Conservation (phyloP, 2,888 invertebrate genomes). For the Pilophorus perplexus region DNA sequence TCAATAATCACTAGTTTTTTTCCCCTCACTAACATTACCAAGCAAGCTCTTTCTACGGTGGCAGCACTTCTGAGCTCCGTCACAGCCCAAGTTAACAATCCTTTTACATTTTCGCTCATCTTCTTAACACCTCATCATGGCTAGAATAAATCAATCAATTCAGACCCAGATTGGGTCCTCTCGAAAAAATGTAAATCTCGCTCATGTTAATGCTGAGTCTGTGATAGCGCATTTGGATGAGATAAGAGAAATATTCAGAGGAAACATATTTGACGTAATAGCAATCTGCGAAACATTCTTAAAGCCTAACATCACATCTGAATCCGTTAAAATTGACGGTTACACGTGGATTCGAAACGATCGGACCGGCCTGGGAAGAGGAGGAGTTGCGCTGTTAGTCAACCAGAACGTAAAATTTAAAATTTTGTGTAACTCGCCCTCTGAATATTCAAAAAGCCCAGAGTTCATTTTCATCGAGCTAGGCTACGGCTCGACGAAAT, state of each 20-base stretch:
- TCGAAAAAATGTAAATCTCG: not conserved
- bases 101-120: not conserved
- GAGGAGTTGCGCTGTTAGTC: not conserved
- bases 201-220: not conserved
- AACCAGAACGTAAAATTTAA: not conserved
- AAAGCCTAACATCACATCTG: not conserved
- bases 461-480: conserved; percentile 1
- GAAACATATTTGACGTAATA: not conserved
- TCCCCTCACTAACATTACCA: not conserved
- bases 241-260: not conserved
- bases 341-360: conserved; percentile 17
- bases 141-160: no score
- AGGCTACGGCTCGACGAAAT: not conserved
- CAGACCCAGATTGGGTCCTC: no score
- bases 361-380: conserved; percentile 3
- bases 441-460: not conserved
- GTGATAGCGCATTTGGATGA: not conserved
- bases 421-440: not conserved
- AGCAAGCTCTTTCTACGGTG: no score
- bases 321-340: not conserved
- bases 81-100: no score
- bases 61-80: no score
- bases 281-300: conserved; percentile 8
- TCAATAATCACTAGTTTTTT: not conserved
- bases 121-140: not conserved